Evolutionary conservation across 2,113 vertebrate species (phyloP), one percentile per base, ranked within the genome.

Genomic region (Malurus cyaneus): DNA sequence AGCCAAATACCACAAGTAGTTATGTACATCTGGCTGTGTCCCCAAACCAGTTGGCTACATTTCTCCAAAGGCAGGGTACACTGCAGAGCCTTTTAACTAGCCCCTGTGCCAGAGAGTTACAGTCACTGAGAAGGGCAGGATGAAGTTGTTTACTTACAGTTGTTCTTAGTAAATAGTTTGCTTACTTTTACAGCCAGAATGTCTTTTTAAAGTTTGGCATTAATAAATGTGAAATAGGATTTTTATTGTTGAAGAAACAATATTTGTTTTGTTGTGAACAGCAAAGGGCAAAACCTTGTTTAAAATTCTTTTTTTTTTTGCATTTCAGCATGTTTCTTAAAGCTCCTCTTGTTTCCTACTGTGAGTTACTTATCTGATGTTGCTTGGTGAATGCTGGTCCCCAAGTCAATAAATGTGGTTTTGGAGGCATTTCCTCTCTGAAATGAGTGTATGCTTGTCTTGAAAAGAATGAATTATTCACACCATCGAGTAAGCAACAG

Each of bases 391-490:
- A 91, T 83, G 47, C 60, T 66, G 53, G 67, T 93, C 47, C 67
- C 46, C 74, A 49, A 26, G 90, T 94, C 94, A 97, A 95, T 95
- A 95, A 83, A 47, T 94, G 93, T 80, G 96, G 94, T 66, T 95
- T 96, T 95, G 79, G 60, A 96, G 81, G 64, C 44, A 86, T 93
- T 96, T 96, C 67, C 81, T 95, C 72, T 83, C 28, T 80, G 62
- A 93, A 95, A 91, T 64, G 44, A 77, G 54, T 57, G 47, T 74
- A 88, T 26, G 32, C 25, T 31, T 94, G 31, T 78, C 60, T 95
- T 83, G 76, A 93, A 94, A 96, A 95, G 39, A 89, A 89, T 96
- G 41, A 88, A 94, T 96, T 96, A 96, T 93, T 96, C 90, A 95
- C 69, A 86, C 69, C 15, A 19, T 74, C 0, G 14, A 83, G 29